A percentile compares a stretch with the other conserved stretches of the same genome.
phyloP scores from a whole-genome alignment of 2,888 invertebrate species.

The Boloria euphrosyne region DNA sequence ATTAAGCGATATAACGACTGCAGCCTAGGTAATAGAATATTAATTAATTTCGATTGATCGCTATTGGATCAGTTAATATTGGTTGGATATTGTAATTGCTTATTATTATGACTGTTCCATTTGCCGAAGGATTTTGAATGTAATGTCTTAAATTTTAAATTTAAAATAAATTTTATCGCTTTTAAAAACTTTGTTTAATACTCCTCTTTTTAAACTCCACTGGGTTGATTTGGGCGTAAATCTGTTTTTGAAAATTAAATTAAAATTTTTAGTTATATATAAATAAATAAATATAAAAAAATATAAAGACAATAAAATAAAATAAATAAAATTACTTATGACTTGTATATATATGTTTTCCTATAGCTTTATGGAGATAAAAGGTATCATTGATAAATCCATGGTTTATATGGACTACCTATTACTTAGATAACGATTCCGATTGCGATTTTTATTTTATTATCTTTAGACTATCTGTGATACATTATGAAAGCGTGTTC shows the following conservation, averaged over 20 bases:
- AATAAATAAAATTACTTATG: too few relatives aligned
- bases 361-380: slow-evolving; percentile 28
- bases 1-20: slow-evolving; percentile 6
- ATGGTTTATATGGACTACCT: slow-evolving; percentile 14
- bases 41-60: slow-evolving; percentile 22
- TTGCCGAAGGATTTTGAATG: too few relatives aligned
- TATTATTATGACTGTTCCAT: not conserved
- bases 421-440: slow-evolving; percentile 24
- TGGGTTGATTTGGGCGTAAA: too few relatives aligned
- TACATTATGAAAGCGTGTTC: not conserved
- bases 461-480: slow-evolving; percentile 16
- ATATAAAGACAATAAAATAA: too few relatives aligned
- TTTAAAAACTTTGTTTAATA: too few relatives aligned
- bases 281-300: too few relatives aligned
- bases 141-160: too few relatives aligned
- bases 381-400: slow-evolving; percentile 29
- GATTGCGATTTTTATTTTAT: slow-evolving; percentile 29
- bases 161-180: too few relatives aligned
- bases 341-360: not conserved
- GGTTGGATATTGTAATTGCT: not conserved
- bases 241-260: too few relatives aligned
- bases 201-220: too few relatives aligned
- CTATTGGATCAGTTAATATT: slow-evolving; percentile 7
- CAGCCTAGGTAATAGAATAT: slow-evolving; percentile 20
- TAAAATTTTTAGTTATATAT: too few relatives aligned